Percentiles rank a stretch among this genome's conserved stretches.
Conservation (phyloP, 2,888 invertebrate genomes). For the Lagria hirta region DNA sequence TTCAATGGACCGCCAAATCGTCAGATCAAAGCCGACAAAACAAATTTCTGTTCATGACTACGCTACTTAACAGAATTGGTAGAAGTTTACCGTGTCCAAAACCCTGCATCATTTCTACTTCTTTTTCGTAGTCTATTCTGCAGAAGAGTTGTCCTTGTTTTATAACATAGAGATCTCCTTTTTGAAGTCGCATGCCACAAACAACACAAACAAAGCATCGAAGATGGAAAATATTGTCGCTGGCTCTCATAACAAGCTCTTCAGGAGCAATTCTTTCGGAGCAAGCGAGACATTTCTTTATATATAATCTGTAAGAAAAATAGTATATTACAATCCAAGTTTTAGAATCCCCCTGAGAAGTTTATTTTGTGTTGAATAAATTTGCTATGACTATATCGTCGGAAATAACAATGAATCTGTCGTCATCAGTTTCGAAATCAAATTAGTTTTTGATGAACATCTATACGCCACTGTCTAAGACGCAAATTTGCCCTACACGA, state of each 20-base stretch:
- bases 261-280: constrained; percentile 70
- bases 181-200: constrained; percentile 73
- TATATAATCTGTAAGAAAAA: constrained; percentile 73
- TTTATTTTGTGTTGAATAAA: too few species aligned
- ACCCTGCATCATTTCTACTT: constrained; percentile 71
- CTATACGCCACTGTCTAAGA: constrained; percentile 13
- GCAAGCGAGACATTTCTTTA: constrained; percentile 75
- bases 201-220: constrained; percentile 79
- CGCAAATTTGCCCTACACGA: constrained; percentile 24
- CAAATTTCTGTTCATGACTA: too few species aligned
- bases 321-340: constrained; percentile 40
- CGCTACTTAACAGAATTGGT: too few species aligned
- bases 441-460: too few species aligned
- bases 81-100: constrained; percentile 55
- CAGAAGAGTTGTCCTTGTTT: constrained; percentile 78
- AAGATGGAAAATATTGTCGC: constrained; percentile 74
- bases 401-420: too few species aligned
- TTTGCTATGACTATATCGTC: too few species aligned
- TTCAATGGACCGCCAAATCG: too few species aligned
- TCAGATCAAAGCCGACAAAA: too few species aligned
- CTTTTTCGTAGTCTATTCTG: constrained; percentile 77
- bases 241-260: constrained; percentile 78
- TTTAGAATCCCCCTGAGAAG: not conserved
- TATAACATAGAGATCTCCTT: constrained; percentile 80
- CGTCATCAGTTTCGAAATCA: too few species aligned